phyloP scores from a whole-genome alignment of 2,113 vertebrate species.

The Coracopsis vasa region DNA sequence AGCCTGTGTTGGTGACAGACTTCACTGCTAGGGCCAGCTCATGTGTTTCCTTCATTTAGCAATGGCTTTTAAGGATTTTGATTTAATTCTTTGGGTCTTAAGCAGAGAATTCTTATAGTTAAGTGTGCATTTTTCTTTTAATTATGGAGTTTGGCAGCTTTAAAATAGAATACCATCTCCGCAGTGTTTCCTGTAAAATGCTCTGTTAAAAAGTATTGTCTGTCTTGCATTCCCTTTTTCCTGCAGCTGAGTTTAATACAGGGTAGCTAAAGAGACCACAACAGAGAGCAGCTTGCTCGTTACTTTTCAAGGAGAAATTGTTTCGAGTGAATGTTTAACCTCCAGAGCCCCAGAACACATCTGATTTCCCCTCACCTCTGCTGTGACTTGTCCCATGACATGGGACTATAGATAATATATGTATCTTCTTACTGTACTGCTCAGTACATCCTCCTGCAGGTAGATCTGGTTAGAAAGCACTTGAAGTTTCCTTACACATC shows the following conservation, averaged over 20 bases:
- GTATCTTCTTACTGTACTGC: slow-evolving; percentile 62
- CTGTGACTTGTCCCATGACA: slow-evolving; percentile 46
- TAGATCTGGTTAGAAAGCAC: slow-evolving; percentile 43
- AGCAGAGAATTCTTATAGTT: slow-evolving; percentile 48
- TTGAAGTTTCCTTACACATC: slow-evolving; percentile 68
- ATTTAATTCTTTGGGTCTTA: slow-evolving; percentile 62
- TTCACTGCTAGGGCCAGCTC: slow-evolving; percentile 57
- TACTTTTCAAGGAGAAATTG: slow-evolving; percentile 46
- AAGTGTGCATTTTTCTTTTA: slow-evolving; percentile 54
- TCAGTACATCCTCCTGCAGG: slow-evolving; percentile 36
- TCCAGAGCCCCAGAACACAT: slow-evolving; percentile 48
- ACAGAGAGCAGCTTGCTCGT: background rate
- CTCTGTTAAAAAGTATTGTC: background rate
- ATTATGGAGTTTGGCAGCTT: slow-evolving; percentile 39
- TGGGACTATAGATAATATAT: slow-evolving; percentile 50
- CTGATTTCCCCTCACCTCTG: slow-evolving; percentile 66
- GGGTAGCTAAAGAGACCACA: background rate
- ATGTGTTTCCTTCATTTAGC: slow-evolving; percentile 41
- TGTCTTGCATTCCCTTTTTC: background rate
- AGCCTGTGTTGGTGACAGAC: slow-evolving; percentile 63
- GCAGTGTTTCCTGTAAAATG: background rate
- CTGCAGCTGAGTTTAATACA: background rate
- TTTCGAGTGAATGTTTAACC: background rate
- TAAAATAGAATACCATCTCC: background rate
- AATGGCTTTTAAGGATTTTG: slow-evolving; percentile 64